Evolutionary conservation across 2,888 invertebrate species (phyloP), one percentile per base, ranked within the genome.

Genomic region (Empis stercorea): DNA sequence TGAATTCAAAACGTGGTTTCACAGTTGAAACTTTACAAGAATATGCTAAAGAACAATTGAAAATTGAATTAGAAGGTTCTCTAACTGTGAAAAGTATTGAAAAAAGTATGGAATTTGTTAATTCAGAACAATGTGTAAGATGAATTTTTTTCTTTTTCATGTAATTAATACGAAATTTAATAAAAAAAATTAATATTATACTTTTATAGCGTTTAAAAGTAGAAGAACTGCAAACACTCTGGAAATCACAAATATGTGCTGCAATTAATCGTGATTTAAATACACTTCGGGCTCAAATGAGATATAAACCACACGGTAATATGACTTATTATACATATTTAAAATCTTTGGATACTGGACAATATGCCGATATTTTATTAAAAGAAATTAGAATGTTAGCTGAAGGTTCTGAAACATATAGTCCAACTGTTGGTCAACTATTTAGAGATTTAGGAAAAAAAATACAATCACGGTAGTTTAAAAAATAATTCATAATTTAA

Each of bases 391-490:
- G 74, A 56, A 79, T 75, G 56, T 60, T 88, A 11, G 81, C 83
- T 0, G 79, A 81, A 57, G 84, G 85, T 7, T 88, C 87, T 0
- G 87, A 87, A 62, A 80, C 81, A 0, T 87, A 80, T 65, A 87
- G 87, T 63, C 82, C 83, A 0, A 76, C 81, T 0, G 73, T 84
- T 2, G 71, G 72, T 44, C 63, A 75, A 48, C 65, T 91, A 44
- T 79, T 83, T 54, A 70, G 73, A 49, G 76, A 79, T 23, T 64
- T 91, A 6, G 91, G 89, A 4, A 65, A 68, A 7, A 78, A 78
- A 64, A 82, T 87, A 0, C 80, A 81, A 60, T 70, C 76, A 11
- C 61, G 57, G 61, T 59, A 40, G 14, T 4, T n/a, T n/a, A n/a
- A n/a, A n/a, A 32, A 13, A 10, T 32, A 32, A 32, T 32, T 5